phyloP scores from a whole-genome alignment of 2,888 invertebrate genomes.

The Ennomos fuscantarius region DNA sequence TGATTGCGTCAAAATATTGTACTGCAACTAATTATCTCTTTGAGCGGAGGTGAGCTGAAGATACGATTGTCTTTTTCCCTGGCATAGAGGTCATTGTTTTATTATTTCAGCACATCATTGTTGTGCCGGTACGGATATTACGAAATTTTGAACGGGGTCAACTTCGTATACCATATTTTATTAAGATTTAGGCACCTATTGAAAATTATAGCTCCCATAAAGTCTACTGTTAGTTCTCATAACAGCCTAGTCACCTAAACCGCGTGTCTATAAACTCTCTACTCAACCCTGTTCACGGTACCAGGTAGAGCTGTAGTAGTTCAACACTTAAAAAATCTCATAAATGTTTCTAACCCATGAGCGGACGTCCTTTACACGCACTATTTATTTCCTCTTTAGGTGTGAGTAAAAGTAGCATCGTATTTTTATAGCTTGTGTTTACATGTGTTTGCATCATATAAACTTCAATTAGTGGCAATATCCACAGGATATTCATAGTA shows the following conservation, averaged over 20 bases:
- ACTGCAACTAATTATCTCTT: conserved; percentile 48
- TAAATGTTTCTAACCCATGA: conserved; percentile 21
- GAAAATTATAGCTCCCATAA: conserved; percentile 16
- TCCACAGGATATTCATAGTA: conserved; percentile 51
- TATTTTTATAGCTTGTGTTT: conserved; percentile 22
- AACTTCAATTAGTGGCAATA: conserved; percentile 49
- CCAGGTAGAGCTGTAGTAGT: conserved; percentile 9
- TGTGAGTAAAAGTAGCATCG: conserved; percentile 22
- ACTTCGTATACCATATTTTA: conserved; percentile 17
- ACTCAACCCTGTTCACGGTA: conserved; percentile 4
- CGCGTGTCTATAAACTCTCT: conserved; percentile 6
- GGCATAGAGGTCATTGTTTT: conserved; percentile 53
- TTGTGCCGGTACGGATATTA: conserved; percentile 50
- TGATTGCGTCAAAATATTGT: conserved; percentile 32
- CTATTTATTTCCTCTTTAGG: conserved; percentile 23
- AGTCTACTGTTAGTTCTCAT: conserved; percentile 6
- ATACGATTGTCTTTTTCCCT: conserved; percentile 54
- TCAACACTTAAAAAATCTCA: conserved; percentile 15
- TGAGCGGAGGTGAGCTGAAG: conserved; percentile 45
- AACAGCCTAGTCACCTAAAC: neutral
- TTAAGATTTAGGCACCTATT: conserved; percentile 12
- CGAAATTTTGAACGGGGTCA: conserved; percentile 40
- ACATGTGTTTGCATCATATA: conserved; percentile 47
- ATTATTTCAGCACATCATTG: conserved; percentile 53
- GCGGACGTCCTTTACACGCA: conserved; percentile 27